phyloP scores from a whole-genome alignment of 2,797 vertebrate species.

The Pseudotriccus pelzelni region DNA sequence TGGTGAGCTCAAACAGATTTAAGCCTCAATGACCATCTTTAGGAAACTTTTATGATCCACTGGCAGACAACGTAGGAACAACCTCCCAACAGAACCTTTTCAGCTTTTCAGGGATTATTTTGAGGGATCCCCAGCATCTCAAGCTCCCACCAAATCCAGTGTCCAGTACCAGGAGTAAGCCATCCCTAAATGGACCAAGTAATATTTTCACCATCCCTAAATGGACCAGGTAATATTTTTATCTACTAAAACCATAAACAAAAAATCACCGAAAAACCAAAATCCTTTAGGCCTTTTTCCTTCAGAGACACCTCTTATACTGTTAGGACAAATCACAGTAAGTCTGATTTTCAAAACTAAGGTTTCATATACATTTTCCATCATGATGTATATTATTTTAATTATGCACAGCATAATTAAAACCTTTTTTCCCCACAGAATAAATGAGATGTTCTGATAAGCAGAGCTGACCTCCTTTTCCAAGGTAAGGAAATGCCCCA shows the following conservation, averaged over 20 bases:
- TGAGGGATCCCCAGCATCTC: not conserved
- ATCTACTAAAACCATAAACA: not conserved
- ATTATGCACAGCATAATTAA: constrained; percentile 30
- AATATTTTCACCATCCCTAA: too few relatives aligned
- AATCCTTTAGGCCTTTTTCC: not conserved
- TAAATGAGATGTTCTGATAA: constrained; percentile 12
- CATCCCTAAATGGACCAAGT: not conserved
- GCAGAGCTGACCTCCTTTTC: not conserved
- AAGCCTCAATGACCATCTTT: not conserved
- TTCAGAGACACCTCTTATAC: not conserved
- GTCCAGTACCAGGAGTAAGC: not conserved
- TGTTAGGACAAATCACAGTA: constrained; percentile 15
- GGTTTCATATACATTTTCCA: constrained; percentile 34
- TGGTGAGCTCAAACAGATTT: not conserved
- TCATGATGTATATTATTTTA: not conserved
- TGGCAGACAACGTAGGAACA: not conserved
- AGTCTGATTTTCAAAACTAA: constrained; percentile 48
- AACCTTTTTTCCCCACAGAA: constrained; percentile 38
- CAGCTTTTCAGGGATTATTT: not conserved
- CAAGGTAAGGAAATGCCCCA: constrained; percentile 14
- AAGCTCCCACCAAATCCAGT: not conserved
- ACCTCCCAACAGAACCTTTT: not conserved
- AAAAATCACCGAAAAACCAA: not conserved
- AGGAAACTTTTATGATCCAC: not conserved
- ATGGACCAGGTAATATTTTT: not conserved